Evolutionary conservation across 2,797 vertebrate species (phyloP).

Genomic region (Hephaestus fuliginosus): DNA sequence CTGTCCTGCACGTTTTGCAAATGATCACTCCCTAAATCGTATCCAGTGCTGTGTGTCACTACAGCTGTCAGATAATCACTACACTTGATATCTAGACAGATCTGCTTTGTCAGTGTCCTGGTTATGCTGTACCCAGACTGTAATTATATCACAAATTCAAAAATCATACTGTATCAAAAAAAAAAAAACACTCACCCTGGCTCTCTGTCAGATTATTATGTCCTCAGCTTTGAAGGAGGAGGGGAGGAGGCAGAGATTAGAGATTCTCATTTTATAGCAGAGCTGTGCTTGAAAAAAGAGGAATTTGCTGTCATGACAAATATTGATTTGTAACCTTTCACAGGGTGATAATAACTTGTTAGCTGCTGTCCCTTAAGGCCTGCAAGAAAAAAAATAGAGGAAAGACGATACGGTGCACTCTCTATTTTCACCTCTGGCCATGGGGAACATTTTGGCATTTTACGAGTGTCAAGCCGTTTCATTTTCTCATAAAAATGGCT

Average conservation of each 20-base stretch:
- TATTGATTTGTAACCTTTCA: slow-evolving; percentile 81
- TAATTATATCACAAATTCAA: slow-evolving; percentile 66
- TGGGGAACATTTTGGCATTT: slow-evolving; percentile 54
- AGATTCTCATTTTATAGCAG: slow-evolving; percentile 68
- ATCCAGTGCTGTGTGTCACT: slow-evolving; percentile 10
- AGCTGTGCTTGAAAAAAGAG: slow-evolving; percentile 59
- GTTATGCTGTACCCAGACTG: slow-evolving; percentile 44
- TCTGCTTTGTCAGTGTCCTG: slow-evolving; percentile 52
- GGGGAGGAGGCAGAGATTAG: slow-evolving; percentile 60
- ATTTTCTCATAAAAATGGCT: slow-evolving; percentile 60
- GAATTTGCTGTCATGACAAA: slow-evolving; percentile 67
- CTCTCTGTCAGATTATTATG: slow-evolving; percentile 65
- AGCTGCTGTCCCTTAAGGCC: slow-evolving; percentile 55
- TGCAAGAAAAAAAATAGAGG: slow-evolving; percentile 27
- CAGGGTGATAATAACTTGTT: slow-evolving; percentile 66
- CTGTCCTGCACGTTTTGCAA: slow-evolving; percentile 6
- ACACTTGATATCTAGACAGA: slow-evolving; percentile 37
- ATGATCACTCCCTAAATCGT: slow-evolving; percentile 15
- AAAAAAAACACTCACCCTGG: slow-evolving; percentile 31
- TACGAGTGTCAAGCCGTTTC: slow-evolving; percentile 40
- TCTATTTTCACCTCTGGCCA: slow-evolving; percentile 44
- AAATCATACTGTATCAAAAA: slow-evolving; percentile 52
- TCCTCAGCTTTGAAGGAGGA: slow-evolving; percentile 49
- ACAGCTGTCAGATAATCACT: slow-evolving; percentile 45
- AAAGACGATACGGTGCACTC: slow-evolving; percentile 21